Percentiles rank a stretch among this genome's conserved stretches.
Conservation (phyloP, 1,140 invertebrate genomes). For the Dufourea novaeangliae region DNA sequence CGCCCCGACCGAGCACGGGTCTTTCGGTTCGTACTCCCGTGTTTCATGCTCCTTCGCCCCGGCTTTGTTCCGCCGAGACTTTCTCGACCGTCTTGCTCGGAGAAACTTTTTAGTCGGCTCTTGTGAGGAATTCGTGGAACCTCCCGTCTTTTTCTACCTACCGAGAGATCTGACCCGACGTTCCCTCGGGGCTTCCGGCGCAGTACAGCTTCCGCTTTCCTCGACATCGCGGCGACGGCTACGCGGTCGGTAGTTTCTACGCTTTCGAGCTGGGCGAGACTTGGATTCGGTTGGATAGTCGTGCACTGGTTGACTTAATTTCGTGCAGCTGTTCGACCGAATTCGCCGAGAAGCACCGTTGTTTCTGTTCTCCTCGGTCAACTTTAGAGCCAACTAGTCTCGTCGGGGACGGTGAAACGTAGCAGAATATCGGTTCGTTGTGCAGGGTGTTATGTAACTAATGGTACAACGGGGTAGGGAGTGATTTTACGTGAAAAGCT, state of each 20-base stretch:
- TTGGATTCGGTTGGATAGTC: too few relatives aligned
- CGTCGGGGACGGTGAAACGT: not conserved
- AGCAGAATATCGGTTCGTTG: constrained; percentile 38
- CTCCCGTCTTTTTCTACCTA: not conserved
- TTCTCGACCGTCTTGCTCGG: not conserved
- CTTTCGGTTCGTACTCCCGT: not conserved
- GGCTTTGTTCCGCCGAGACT: not conserved
- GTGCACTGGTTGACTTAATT: too few relatives aligned
- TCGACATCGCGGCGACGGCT: constrained; percentile 15
- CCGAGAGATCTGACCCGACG: constrained; percentile 38
- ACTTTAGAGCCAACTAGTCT: not conserved
- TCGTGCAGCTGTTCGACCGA: too few relatives aligned
- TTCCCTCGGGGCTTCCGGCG: constrained; percentile 41
- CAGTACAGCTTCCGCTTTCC: constrained; percentile 45
- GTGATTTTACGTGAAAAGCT: too few relatives aligned
- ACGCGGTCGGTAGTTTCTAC: not conserved
- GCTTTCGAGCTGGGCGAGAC: not conserved
- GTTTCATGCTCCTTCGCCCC: not conserved
- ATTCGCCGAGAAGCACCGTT: too few relatives aligned
- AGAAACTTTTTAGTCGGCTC: not conserved
- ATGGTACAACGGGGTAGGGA: too few relatives aligned
- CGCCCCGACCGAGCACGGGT: too few relatives aligned
- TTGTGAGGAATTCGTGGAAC: constrained; percentile 12
- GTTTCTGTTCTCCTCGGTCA: too few relatives aligned
- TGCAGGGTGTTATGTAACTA: too few relatives aligned